Evolutionary conservation across 1,140 invertebrate species (phyloP).

Genomic region (Aphelenchoides fujianensis): DNA sequence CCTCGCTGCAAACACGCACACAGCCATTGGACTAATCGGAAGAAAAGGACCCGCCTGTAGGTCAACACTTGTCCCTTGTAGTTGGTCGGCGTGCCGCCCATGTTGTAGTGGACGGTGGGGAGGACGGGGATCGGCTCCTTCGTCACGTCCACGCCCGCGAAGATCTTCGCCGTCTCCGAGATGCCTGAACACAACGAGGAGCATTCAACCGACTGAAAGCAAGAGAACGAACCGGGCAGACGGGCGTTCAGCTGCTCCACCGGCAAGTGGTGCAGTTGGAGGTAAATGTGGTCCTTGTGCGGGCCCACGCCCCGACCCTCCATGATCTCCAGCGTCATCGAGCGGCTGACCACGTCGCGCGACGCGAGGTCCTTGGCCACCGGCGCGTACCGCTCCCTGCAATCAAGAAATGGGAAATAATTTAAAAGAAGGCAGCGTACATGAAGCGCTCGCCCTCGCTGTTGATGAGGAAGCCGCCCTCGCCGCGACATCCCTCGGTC

Average conservation of each 20-base stretch:
- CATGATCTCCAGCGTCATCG: constrained; percentile 95
- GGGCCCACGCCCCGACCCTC: constrained; percentile 91
- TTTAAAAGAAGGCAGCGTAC: too few species aligned
- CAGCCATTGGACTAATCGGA: too few species aligned
- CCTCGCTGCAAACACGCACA: too few species aligned
- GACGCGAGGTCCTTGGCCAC: constrained; percentile 96
- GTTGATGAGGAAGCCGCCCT: constrained; percentile 93
- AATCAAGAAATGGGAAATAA: constrained; percentile 90
- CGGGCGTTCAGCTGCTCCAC: constrained; percentile 81
- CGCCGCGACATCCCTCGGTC: constrained; percentile 76
- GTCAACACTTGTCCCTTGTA: constrained; percentile 81
- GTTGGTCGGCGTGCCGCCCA: constrained; percentile 96
- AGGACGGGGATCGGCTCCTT: constrained; percentile 93
- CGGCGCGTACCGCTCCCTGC: constrained; percentile 96
- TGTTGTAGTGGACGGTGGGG: constrained; percentile 96
- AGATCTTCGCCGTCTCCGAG: constrained; percentile 92
- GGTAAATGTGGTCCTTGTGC: constrained; percentile 91
- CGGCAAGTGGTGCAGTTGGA: constrained; percentile 92
- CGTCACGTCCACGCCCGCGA: constrained; percentile 95
- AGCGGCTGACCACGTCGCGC: constrained; percentile 89
- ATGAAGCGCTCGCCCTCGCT: constrained; percentile 91
- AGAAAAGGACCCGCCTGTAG: too few species aligned
- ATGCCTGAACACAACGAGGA: constrained; percentile 67
- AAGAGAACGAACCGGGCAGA: constrained; percentile 48
- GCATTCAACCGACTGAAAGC: constrained; percentile 15